Evolutionary conservation across 2,888 invertebrate species (phyloP).

Genomic region (Orchestes rusci): DNA sequence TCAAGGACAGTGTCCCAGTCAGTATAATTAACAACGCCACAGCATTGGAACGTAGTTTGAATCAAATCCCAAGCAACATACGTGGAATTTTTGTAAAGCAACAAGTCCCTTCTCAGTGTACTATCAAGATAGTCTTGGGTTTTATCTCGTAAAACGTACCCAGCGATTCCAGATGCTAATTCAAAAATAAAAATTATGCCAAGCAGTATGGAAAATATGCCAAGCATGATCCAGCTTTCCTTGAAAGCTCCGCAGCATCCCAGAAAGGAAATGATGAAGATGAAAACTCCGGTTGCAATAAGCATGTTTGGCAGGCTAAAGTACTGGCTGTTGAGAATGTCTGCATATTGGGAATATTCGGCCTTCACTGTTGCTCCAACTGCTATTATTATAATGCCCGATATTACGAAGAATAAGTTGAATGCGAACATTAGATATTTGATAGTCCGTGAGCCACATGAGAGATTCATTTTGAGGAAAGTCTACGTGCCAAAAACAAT

Average conservation of each 20-base stretch:
- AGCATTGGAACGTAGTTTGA: constrained; percentile 71
- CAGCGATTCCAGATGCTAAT: constrained; percentile 75
- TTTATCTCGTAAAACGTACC: constrained; percentile 66
- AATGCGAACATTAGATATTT: constrained; percentile 81
- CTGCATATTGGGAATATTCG: constrained; percentile 66
- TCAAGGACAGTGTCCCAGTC: constrained; percentile 23
- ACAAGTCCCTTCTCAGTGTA: constrained; percentile 61
- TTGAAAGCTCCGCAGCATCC: constrained; percentile 94
- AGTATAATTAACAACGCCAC: constrained; percentile 53
- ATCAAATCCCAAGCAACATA: constrained; percentile 71
- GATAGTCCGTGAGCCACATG: constrained; percentile 51
- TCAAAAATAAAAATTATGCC: constrained; percentile 78
- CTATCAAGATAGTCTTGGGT: constrained; percentile 56
- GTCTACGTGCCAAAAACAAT: too few relatives aligned
- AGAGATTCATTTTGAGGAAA: constrained; percentile 33
- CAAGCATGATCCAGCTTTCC: constrained; percentile 91
- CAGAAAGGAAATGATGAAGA: constrained; percentile 88
- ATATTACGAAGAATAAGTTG: constrained; percentile 79
- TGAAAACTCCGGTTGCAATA: constrained; percentile 80
- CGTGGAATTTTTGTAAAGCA: constrained; percentile 36
- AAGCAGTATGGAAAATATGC: constrained; percentile 73
- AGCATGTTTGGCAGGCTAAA: constrained; percentile 80
- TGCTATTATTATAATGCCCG: constrained; percentile 75
- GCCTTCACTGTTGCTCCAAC: constrained; percentile 73
- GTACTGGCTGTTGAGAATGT: constrained; percentile 73